These are phyloP conservation scores for Anguilla japonica DNA, from an alignment of 2,113 vertebrate species.

Conservation along the genomic window DNA sequence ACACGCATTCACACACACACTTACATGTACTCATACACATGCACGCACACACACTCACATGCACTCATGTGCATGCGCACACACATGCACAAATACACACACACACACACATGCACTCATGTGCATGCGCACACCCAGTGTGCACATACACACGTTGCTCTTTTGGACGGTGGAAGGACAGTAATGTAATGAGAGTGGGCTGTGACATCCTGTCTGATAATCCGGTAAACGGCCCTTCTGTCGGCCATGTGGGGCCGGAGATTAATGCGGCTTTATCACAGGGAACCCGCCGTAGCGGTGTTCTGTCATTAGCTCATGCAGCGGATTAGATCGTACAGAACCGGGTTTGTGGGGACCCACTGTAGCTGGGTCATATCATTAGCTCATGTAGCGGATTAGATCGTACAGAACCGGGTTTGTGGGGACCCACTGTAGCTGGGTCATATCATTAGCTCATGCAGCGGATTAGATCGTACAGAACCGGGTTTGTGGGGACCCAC, in stretches of 20 bases:
- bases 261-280: constrained; percentile 26
- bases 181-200: constrained; percentile 25
- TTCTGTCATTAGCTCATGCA: neutral
- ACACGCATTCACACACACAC: too few relatives aligned
- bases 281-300: neutral
- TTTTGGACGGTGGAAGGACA: neutral
- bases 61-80: neutral
- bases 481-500: neutral
- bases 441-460: too few relatives aligned
- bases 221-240: neutral
- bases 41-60: neutral
- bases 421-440: too few relatives aligned
- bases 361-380: too few relatives aligned
- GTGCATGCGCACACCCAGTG: too few relatives aligned
- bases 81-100: too few relatives aligned
- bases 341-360: too few relatives aligned
- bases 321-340: too few relatives aligned
- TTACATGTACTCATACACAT: neutral
- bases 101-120: too few relatives aligned
- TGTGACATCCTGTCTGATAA: constrained; percentile 23
- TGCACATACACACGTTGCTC: neutral
- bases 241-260: constrained; percentile 15
- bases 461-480: too few relatives aligned
- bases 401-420: too few relatives aligned
- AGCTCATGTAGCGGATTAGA: too few relatives aligned